A percentile compares a stretch with the other conserved stretches of the same genome.
These are phyloP conservation scores for Lasioglossum pauxillum DNA, from an alignment of 2,888 invertebrate genomes.

Conservation along the genomic window DNA sequence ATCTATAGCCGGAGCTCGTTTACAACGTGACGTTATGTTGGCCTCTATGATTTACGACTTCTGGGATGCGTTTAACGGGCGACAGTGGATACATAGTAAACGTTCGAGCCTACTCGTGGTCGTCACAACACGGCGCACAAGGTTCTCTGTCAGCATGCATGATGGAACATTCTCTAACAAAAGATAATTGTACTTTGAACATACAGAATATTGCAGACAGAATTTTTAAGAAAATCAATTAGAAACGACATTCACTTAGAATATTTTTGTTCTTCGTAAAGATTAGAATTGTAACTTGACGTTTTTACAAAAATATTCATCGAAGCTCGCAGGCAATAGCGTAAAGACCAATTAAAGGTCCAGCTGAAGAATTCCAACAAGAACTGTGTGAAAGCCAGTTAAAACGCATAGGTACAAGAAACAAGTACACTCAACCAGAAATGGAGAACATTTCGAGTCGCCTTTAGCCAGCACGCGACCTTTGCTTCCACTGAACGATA, in stretches of 20 bases:
- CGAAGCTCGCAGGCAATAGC: background rate
- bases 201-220: background rate
- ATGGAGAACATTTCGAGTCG: conserved; percentile 3
- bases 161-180: background rate
- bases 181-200: background rate
- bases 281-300: background rate
- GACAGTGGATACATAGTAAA: conserved; percentile 38
- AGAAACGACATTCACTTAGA: background rate
- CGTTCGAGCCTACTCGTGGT: conserved; percentile 39
- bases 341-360: background rate
- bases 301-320: background rate
- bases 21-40: conserved; percentile 70
- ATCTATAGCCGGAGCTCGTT: conserved; percentile 76
- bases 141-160: background rate
- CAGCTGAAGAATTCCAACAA: background rate
- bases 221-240: background rate
- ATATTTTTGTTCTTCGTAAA: background rate
- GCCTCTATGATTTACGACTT: conserved; percentile 65
- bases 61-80: conserved; percentile 47
- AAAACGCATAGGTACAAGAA: background rate
- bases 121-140: conserved; percentile 19
- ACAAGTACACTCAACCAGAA: background rate
- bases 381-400: background rate
- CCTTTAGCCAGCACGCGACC: conserved; percentile 15
- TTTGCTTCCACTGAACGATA: conserved; percentile 27